Evolutionary conservation across 2,797 vertebrate species (phyloP).

Genomic region (Chelonia mydas): DNA sequence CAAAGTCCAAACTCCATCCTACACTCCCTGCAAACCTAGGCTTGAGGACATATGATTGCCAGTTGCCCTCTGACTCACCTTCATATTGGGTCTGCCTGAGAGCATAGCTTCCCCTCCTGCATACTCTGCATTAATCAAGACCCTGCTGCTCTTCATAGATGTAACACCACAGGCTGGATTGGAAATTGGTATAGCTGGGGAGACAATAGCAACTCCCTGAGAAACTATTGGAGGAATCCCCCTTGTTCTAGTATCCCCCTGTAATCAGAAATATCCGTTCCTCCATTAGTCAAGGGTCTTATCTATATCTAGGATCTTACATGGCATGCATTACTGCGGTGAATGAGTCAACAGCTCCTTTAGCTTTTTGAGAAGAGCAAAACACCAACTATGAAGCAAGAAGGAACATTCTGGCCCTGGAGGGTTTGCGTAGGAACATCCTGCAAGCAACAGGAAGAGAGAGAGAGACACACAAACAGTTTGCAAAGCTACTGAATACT

Average conservation of each 20-base stretch:
- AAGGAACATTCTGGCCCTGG: neutral
- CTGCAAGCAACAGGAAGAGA: neutral
- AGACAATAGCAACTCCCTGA: constrained; percentile 44
- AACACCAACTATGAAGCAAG: neutral
- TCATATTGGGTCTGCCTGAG: neutral
- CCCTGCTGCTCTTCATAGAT: constrained; percentile 1
- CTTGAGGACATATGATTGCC: neutral
- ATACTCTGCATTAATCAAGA: neutral
- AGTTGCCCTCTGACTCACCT: constrained; percentile 52
- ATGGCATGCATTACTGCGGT: accelerated
- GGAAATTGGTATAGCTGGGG: neutral
- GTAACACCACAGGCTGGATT: neutral
- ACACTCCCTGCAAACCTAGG: constrained; percentile 2
- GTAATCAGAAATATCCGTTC: neutral
- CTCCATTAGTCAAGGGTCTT: neutral
- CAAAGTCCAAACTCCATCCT: constrained; percentile 69
- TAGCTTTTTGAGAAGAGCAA: neutral
- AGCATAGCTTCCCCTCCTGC: accelerated
- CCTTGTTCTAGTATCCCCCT: neutral
- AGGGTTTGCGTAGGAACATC: neutral
- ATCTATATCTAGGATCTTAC: neutral
- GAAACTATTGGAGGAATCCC: neutral
- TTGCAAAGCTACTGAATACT: neutral
- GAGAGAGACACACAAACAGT: neutral
- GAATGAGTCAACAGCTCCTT: neutral